phyloP scores from a whole-genome alignment of 2,888 invertebrate genomes.

The Drepana falcataria region DNA sequence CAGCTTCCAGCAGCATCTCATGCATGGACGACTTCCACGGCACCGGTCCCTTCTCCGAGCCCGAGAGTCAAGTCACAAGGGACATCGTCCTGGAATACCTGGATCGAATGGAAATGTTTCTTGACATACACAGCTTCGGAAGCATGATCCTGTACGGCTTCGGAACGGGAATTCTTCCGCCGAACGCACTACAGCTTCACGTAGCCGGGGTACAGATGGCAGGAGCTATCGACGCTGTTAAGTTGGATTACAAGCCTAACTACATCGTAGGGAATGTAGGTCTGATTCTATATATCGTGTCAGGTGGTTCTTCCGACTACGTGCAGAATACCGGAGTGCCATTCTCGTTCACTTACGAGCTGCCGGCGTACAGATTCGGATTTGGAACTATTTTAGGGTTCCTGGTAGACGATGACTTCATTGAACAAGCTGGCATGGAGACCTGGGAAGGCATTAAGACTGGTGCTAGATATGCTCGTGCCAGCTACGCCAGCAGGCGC shows the following conservation, averaged over 20 bases:
- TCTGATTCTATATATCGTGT: constrained; percentile 71
- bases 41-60: constrained; percentile 80
- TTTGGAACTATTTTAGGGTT: constrained; percentile 59
- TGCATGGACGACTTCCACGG: constrained; percentile 83
- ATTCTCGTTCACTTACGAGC: constrained; percentile 80
- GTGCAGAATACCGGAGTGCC: constrained; percentile 71
- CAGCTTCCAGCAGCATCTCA: constrained; percentile 59
- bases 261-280: constrained; percentile 74
- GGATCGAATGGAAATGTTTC: constrained; percentile 78
- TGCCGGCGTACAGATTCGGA: constrained; percentile 68
- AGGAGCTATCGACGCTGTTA: constrained; percentile 62
- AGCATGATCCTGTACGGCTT: constrained; percentile 73
- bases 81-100: constrained; percentile 72
- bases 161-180: constrained; percentile 60
- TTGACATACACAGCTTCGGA: constrained; percentile 88
- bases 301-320: constrained; percentile 83
- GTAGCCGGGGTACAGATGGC: constrained; percentile 57
- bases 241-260: constrained; percentile 51
- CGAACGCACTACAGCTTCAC: constrained; percentile 62
- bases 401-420: constrained; percentile 74
- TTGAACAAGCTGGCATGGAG: constrained; percentile 77
- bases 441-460: constrained; percentile 79
- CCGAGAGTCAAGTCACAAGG: constrained; percentile 79
- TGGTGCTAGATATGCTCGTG: constrained; percentile 53
- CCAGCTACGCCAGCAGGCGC: constrained; percentile 12